Evolutionary conservation across 2,888 invertebrate genomes (phyloP).

Genomic region (Lepidochrysops patricia): DNA sequence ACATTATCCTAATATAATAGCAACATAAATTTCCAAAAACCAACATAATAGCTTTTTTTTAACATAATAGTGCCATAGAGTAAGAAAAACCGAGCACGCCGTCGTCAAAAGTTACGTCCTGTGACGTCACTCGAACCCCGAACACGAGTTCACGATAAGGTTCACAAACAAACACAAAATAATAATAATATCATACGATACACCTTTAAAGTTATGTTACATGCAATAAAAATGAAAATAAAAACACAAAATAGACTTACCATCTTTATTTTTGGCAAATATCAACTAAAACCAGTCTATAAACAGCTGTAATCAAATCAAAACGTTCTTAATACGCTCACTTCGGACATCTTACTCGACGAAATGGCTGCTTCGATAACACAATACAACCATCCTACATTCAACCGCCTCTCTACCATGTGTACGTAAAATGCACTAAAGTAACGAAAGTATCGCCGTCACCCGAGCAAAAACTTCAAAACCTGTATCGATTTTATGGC

Average conservation of each 20-base stretch:
- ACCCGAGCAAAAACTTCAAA: slow-evolving; percentile 26
- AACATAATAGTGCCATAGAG: slow-evolving; percentile 9
- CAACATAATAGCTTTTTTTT: slow-evolving; percentile 1
- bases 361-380: slow-evolving; percentile 67
- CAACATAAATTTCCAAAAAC: slow-evolving; percentile 1
- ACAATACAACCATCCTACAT: slow-evolving; percentile 48
- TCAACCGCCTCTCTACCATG: slow-evolving; percentile 43
- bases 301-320: slow-evolving; percentile 54
- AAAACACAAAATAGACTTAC: slow-evolving; percentile 36
- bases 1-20: slow-evolving; percentile 16
- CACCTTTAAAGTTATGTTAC: slow-evolving; percentile 7
- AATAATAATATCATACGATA: slow-evolving; percentile 14
- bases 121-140: slow-evolving; percentile 27
- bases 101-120: slow-evolving; percentile 22
- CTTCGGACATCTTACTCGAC: slow-evolving; percentile 61
- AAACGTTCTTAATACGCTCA: slow-evolving; percentile 52
- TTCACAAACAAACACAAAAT: slow-evolving; percentile 19
- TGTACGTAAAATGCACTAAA: slow-evolving; percentile 30
- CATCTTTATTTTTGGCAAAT: slow-evolving; percentile 38
- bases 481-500: slow-evolving; percentile 50
- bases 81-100: slow-evolving; percentile 14
- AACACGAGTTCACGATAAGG: slow-evolving; percentile 10
- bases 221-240: slow-evolving; percentile 16
- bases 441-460: slow-evolving; percentile 33
- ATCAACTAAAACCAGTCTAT: slow-evolving; percentile 47